These are phyloP conservation scores for Neomicropteryx cornuta DNA, from an alignment of 1,140 invertebrate species.

Conservation along the genomic window DNA sequence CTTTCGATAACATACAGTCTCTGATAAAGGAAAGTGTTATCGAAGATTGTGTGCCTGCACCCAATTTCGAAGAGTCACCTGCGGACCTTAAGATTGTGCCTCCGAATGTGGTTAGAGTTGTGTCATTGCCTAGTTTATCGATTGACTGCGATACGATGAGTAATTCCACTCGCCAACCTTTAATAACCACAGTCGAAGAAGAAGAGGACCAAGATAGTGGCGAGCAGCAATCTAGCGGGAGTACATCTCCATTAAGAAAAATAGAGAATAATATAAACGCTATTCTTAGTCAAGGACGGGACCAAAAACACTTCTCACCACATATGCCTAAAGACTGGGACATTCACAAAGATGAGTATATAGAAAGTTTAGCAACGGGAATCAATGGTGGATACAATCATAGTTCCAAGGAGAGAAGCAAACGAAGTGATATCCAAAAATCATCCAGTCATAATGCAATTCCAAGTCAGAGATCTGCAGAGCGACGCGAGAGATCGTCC, in stretches of 20 bases:
- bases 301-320: slow-evolving; percentile 39
- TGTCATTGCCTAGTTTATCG: slow-evolving; percentile 50
- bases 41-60: slow-evolving; percentile 28
- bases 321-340: slow-evolving; percentile 43
- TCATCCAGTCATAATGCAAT: slow-evolving; percentile 47
- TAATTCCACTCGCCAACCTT: slow-evolving; percentile 24
- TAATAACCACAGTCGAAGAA: slow-evolving; percentile 47
- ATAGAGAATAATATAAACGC: slow-evolving; percentile 56
- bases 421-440: slow-evolving; percentile 43
- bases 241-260: slow-evolving; percentile 47
- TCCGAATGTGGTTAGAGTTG: slow-evolving; percentile 51
- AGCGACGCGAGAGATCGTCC: slow-evolving; percentile 39
- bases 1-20: slow-evolving; percentile 69
- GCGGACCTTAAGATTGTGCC: slow-evolving; percentile 39
- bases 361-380: slow-evolving; percentile 37
- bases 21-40: slow-evolving; percentile 56
- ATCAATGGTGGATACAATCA: slow-evolving; percentile 36
- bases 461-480: slow-evolving; percentile 39
- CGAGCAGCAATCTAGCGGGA: slow-evolving; percentile 36
- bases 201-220: slow-evolving; percentile 48
- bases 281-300: slow-evolving; percentile 41
- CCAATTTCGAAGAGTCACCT: slow-evolving; percentile 38
- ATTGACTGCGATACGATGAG: slow-evolving; percentile 35
- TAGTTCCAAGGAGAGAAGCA: slow-evolving; percentile 39
- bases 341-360: slow-evolving; percentile 42